Evolutionary conservation across 2,888 invertebrate genomes (phyloP), one percentile per base, ranked within the genome.

Genomic region (Crepidodera aurea): DNA sequence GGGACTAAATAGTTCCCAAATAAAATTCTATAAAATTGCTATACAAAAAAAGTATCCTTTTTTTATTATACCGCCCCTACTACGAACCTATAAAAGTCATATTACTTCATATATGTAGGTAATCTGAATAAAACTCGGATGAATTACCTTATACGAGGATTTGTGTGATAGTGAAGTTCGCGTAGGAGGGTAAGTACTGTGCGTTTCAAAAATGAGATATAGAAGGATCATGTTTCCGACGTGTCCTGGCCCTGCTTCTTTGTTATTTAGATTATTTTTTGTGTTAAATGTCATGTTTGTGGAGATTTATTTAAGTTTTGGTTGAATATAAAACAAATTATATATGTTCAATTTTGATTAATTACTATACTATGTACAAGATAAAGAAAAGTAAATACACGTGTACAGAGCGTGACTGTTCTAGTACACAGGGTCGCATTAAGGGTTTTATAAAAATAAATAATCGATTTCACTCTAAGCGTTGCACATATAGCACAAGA

Each of bases 21-120:
- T n/a, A n/a, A n/a, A n/a, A n/a, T n/a, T n/a, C n/a, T n/a, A 22
- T 22, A 22, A 22, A 22, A 22, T 6, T 22, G 22, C 2, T 22
- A 22, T 22, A 22, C 22, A 22, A 22, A 2, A 22, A 22, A 2
- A 4, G 22, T 22, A 22, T 22, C 2, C 22, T 42, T 42, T 42
- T 42, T 8, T 6, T 1, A 4, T 29, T 1, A 13, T 34, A 34
- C 13, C 34, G 34, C 34, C 12, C 3, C 3, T 34, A 34, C 57
- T 19, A 57, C 27, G 37, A 44, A 29, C 15, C 19, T 51, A 63
- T 61, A 64, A 68, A 65, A 66, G 55, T 59, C 34, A 55, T 46
- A 65, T 66, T 66, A 65, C 66, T 64, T 68, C 66, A 65, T 66
- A 64, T 59, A 63, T 57, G 63, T 59, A 63, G 56, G 65, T 64